These are phyloP conservation scores for Pandemis cinnamomeana DNA, from an alignment of 2,888 invertebrate genomes.

Conservation along the genomic window DNA sequence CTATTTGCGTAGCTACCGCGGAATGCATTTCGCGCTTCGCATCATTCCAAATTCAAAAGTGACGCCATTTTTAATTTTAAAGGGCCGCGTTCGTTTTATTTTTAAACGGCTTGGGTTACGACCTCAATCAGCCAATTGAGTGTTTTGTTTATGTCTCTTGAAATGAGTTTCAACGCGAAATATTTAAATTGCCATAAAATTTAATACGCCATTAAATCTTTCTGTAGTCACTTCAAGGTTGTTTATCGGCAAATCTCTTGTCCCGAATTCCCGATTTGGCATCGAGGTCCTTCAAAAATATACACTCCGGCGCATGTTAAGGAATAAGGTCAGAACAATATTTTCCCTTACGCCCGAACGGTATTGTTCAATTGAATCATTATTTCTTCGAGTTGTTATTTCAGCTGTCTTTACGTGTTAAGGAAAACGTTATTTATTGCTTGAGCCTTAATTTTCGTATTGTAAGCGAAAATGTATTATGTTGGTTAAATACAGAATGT, in stretches of 20 bases:
- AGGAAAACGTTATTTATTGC: constrained; percentile 11
- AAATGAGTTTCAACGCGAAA: constrained; percentile 34
- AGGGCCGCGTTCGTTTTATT: constrained; percentile 15
- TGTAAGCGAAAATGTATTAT: background rate
- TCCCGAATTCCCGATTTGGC: constrained; percentile 32
- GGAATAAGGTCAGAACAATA: constrained; percentile 31
- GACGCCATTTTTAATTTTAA: constrained; percentile 29
- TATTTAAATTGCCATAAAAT: constrained; percentile 32
- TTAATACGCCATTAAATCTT: constrained; percentile 34
- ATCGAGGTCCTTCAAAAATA: constrained; percentile 39
- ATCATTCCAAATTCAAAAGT: constrained; percentile 43
- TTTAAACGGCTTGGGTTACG: constrained; percentile 18
- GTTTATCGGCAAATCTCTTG: constrained; percentile 15
- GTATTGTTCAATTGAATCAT: background rate
- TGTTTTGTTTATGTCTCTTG: constrained; percentile 40
- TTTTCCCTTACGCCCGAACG: constrained; percentile 4
- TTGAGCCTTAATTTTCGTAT: constrained; percentile 9
- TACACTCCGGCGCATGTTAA: background rate
- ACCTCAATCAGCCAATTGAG: constrained; percentile 30
- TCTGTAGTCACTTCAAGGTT: constrained; percentile 30
- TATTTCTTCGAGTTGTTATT: constrained; percentile 16
- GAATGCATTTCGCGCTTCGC: constrained; percentile 37
- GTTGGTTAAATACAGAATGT: too few relatives aligned
- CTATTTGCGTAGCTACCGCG: constrained; percentile 43
- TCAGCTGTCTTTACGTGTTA: constrained; percentile 13